Evolutionary conservation across 2,888 invertebrate genomes (phyloP).

Genomic region (Nephrotoma flavescens): DNA sequence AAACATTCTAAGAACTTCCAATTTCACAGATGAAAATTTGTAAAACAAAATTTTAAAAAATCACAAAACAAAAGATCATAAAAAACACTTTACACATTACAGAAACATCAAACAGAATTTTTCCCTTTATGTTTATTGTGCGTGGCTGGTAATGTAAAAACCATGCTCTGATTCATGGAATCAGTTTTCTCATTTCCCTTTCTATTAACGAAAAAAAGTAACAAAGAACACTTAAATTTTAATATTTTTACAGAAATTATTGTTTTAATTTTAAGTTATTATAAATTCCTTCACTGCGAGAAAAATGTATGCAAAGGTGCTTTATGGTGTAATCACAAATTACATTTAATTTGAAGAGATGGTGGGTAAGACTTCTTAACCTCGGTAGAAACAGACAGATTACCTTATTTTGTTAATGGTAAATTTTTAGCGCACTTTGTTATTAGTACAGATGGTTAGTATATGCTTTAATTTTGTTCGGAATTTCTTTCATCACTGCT

Average conservation of each 20-base stretch:
- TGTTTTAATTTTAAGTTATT: not conserved
- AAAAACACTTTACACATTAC: not conserved
- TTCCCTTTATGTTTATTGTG: not conserved
- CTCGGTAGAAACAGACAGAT: not conserved
- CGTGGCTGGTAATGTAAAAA: not conserved
- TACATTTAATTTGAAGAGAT: not conserved
- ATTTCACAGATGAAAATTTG: too few species aligned
- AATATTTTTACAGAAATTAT: not conserved
- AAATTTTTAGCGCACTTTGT: not conserved
- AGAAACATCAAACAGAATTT: not conserved
- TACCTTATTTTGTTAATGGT: not conserved
- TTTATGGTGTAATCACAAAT: too few species aligned
- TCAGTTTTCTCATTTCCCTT: not conserved
- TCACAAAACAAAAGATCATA: not conserved
- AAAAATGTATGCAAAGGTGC: not conserved
- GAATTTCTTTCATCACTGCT: not conserved
- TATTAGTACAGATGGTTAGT: not conserved
- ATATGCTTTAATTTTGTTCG: not conserved
- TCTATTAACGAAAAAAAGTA: not conserved
- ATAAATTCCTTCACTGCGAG: not conserved
- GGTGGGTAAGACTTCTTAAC: not conserved
- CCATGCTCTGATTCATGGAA: not conserved
- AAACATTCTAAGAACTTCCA: too few species aligned
- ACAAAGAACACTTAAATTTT: not conserved
- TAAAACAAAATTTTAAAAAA: too few species aligned